Evolutionary conservation across 1,140 invertebrate species (phyloP).

Genomic region (Drosophila melanogaster): Release_6_plus_ISO1_MT NT_037436.4:18784501-18785000

Average conservation of each 20-base stretch:
- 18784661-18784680: background rate
- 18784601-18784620: background rate
- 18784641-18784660: background rate
- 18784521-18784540: too few species aligned
- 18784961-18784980: slow-evolving; percentile 3
- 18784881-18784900: slow-evolving; percentile 7
- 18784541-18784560: too few species aligned
- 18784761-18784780: too few species aligned
- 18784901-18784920: slow-evolving; percentile 26
- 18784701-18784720: too few species aligned
- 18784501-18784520: too few species aligned
- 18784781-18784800: too few species aligned
- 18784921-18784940: slow-evolving; percentile 20
- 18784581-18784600: background rate
- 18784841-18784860: slow-evolving; percentile 23
- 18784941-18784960: slow-evolving; percentile 2
- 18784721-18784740: too few species aligned
- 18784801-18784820: too few species aligned
- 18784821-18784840: background rate
- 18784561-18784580: background rate
- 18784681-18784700: too few species aligned
- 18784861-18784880: slow-evolving; percentile 5
- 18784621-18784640: background rate
- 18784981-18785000: slow-evolving; percentile 29
- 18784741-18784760: too few species aligned